Evolutionary conservation across 2,797 vertebrate genomes (phyloP), one percentile per base, ranked within the genome.

Genomic region (Acanthopagrus latus): DNA sequence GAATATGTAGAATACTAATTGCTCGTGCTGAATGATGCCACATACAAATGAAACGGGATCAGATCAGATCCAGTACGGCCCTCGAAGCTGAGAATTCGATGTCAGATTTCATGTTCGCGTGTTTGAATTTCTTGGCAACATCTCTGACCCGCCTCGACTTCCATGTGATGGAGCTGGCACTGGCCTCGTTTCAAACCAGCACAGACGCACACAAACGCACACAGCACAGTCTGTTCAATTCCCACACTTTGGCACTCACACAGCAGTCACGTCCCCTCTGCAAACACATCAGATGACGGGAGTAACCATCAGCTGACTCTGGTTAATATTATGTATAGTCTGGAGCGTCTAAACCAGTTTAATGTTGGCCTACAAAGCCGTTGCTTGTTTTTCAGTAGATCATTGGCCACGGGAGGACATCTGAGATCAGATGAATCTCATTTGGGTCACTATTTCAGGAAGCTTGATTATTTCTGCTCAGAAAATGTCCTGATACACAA

Each of bases 231-330:
- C 44, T 52, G 54, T 79, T 78, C 0, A 4, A 71, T 80, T 68
- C 59, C 20, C 78, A 56, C 11, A 52, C 12, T 69, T 43, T 68
- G 43, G 71, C 64, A 44, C 44, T 60, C 27, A 8, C 56, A 72
- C 70, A 62, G 4, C 46, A 38, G 47, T 60, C 65, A 57, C 2
- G 0, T 72, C 55, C 50, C 4, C 16, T 67, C 59, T 38, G 56
- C 48, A 58, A 71, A 63, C 1, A 18, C 44, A 64, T 88, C 82
- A 86, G 71, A 69, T 80, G 82, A 89, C 80, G 81, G 68, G 73
- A 43, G 57, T 23, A 41, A 54, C 41, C 41, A 21, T 90, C 88
- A 87, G 85, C 82, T 87, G 84, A 91, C 83, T 84, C 59, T 48
- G 43, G 50, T 80, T 74, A 9, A 48, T 44, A 20, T 51, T 71